Evolutionary conservation across 2,797 vertebrate species (phyloP), one percentile per base, ranked within the genome.

Genomic region (Halcyon badia): DNA sequence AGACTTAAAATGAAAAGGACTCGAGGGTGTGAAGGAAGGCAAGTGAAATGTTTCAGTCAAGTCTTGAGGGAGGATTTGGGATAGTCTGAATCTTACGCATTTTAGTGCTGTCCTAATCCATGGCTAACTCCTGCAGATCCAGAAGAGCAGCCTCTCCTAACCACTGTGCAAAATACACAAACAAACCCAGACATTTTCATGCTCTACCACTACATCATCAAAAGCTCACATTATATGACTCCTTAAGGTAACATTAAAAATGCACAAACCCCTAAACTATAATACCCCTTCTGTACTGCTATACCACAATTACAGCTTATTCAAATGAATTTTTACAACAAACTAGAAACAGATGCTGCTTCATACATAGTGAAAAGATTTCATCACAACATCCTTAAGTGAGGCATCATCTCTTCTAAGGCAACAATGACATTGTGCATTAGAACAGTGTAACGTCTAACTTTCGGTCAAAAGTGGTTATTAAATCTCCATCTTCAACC

Each of bases 191-290:
- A 12, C n/a, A 51, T 68, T 79, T 83, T 84, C 42, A 66, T 58
- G 39, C n/a, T 41, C 60, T 84, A 3, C 15, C 24, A 70, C 46
- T 66, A n/a, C 10, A 52, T 41, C 62, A 87, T 89, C 58, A 82
- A 65, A 72, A 58, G 17, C 41, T 87, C 60, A 48, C 10, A 4
- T 42, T 56, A 41, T 28, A 41, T n/a, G 20, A n/a, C 46, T 87
- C 46, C 25, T 81, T 72, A 56, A 57, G n/a, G 42, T 54, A 90
- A 78, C n/a, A 86, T 39, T 86, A 90, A 78, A 95, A 84, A 72
- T 17, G 72, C 21, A 58, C 24, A 69, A 46, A 82, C 58, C 30
- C 8, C 70, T 58, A 31, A 76, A 88, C 89, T 30, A 51, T 11
- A 60, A 39, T 69, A 76, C 9, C 9, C 3, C 3, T 83, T 66